These are phyloP conservation scores for Heliocidaris tuberculata DNA, from an alignment of 35 echinoderm and acorn worm genomes.

Conservation along the genomic window DNA sequence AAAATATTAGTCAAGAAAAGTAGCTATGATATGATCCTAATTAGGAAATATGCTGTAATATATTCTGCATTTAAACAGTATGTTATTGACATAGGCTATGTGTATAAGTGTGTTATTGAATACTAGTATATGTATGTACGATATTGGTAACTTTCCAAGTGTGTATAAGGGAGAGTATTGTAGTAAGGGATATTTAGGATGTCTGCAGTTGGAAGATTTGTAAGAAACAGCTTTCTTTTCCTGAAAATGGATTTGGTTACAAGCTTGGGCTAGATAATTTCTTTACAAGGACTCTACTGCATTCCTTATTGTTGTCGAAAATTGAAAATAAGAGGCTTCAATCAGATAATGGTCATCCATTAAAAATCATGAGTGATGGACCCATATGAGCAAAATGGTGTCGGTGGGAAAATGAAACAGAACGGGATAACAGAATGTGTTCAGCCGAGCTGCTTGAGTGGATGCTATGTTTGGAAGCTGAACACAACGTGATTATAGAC, in stretches of 20 bases:
- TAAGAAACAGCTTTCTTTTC: not conserved
- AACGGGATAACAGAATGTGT: not conserved
- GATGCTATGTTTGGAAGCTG: not conserved
- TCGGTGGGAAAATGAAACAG: not conserved
- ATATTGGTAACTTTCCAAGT: not conserved
- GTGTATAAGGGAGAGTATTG: not conserved
- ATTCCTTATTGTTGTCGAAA: not conserved
- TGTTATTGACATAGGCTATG: not conserved
- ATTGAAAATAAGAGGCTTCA: not conserved
- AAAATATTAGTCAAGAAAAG: not conserved
- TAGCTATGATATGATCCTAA: not conserved
- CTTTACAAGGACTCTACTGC: not conserved
- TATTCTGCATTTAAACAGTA: slow-evolving; percentile 12
- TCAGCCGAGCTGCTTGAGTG: not conserved
- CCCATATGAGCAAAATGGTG: slow-evolving; percentile 7
- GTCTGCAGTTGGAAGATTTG: not conserved
- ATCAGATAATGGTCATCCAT: not conserved
- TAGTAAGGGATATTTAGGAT: not conserved
- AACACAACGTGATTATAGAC: not conserved
- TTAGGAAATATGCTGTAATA: slow-evolving; percentile 7
- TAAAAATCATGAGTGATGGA: not conserved
- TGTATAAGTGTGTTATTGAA: not conserved
- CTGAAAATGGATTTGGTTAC: not conserved
- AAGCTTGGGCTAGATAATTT: not conserved
- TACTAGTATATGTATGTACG: not conserved